These are phyloP conservation scores for Crepidodera aurea DNA, from an alignment of 2,888 invertebrate species.

Conservation along the genomic window DNA sequence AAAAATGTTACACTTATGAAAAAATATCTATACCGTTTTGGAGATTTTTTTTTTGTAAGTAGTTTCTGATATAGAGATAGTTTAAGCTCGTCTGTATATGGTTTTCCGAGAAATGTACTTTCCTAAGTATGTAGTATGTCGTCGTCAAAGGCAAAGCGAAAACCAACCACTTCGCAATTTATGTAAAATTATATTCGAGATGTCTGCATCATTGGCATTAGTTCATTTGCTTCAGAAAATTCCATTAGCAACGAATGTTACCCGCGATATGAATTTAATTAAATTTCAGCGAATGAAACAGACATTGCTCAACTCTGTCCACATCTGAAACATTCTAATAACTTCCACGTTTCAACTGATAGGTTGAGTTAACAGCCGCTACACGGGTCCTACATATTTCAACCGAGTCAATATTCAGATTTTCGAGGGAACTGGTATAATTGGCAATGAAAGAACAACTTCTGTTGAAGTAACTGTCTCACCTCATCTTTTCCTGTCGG, in stretches of 20 bases:
- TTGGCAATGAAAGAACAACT: slow-evolving; percentile 20
- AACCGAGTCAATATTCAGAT: slow-evolving; percentile 18
- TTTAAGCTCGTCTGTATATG: too few relatives aligned
- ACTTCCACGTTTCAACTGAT: slow-evolving; percentile 4
- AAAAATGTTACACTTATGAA: too few relatives aligned
- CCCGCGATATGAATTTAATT: slow-evolving; percentile 22
- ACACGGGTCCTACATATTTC: slow-evolving; percentile 11
- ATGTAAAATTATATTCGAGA: background rate
- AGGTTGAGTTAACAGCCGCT: background rate
- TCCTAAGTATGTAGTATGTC: too few relatives aligned
- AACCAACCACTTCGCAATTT: background rate
- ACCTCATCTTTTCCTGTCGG: slow-evolving; percentile 12
- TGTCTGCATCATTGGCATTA: background rate
- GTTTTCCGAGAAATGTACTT: too few relatives aligned
- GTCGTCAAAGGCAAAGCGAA: too few relatives aligned
- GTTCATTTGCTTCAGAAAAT: slow-evolving; percentile 12
- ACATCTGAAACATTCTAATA: slow-evolving; percentile 29
- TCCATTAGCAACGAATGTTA: slow-evolving; percentile 12
- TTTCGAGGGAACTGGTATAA: slow-evolving; percentile 14
- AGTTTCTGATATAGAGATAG: too few relatives aligned
- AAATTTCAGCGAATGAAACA: slow-evolving; percentile 18
- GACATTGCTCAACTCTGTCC: slow-evolving; percentile 27
- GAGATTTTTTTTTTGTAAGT: too few relatives aligned
- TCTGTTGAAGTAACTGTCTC: slow-evolving; percentile 11
- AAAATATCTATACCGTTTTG: too few relatives aligned